Evolutionary conservation across 2,888 invertebrate species (phyloP).

Genomic region (Eristalinus aeneus): DNA sequence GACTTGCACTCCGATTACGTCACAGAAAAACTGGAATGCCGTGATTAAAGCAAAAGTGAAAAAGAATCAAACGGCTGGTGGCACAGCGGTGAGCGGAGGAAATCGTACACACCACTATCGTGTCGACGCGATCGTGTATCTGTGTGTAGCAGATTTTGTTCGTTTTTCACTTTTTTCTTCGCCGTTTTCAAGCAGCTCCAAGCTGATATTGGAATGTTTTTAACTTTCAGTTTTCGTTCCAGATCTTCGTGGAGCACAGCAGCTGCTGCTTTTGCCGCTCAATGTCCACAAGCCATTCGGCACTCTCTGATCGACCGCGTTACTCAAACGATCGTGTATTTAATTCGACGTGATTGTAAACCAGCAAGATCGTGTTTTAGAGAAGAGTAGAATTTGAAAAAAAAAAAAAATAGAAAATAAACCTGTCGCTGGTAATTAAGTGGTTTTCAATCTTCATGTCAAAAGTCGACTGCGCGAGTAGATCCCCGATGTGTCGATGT

Average conservation of each 20-base stretch:
- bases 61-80: not conserved
- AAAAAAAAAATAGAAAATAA: not conserved
- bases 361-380: conserved; percentile 17
- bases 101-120: not conserved
- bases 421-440: conserved; percentile 30
- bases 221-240: conserved; percentile 70
- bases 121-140: conserved; percentile 11
- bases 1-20: conserved; percentile 52
- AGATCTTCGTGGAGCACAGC: conserved; percentile 68
- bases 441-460: not conserved
- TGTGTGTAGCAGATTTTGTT: conserved; percentile 24
- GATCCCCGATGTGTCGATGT: not conserved
- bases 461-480: not conserved
- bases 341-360: conserved; percentile 14
- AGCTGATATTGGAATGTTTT: conserved; percentile 69
- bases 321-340: conserved; percentile 5
- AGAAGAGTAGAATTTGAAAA: not conserved
- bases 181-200: conserved; percentile 16
- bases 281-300: not conserved
- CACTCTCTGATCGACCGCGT: conserved; percentile 11
- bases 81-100: not conserved
- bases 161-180: conserved; percentile 2
- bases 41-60: conserved; percentile 22
- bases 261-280: conserved; percentile 45
- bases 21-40: conserved; percentile 66